phyloP scores from a whole-genome alignment of 2,888 invertebrate species.

The Mantis religiosa region DNA sequence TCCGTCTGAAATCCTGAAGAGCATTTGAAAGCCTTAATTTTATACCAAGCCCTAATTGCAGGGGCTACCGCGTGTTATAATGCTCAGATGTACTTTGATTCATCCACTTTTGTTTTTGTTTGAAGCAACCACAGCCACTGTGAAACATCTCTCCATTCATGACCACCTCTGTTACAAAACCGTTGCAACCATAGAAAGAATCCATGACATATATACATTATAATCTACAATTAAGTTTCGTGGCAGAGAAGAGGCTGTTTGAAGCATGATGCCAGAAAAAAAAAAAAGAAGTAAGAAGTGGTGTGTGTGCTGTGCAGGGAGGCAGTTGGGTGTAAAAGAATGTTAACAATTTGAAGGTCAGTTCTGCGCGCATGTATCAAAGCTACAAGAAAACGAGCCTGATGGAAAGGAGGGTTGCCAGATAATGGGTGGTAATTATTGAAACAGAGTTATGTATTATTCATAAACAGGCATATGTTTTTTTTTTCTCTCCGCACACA shows the following conservation, averaged over 20 bases:
- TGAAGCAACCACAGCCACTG: not conserved
- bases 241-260: not conserved
- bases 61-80: not conserved
- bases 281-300: too few relatives aligned
- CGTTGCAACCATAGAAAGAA: not conserved
- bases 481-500: not conserved
- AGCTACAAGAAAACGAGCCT: not conserved
- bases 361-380: not conserved
- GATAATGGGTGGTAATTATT: slow-evolving; percentile 16
- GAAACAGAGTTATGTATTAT: slow-evolving; percentile 9
- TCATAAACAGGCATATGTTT: slow-evolving; percentile 7
- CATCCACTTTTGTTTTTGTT: not conserved
- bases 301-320: not conserved
- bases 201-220: slow-evolving; percentile 5
- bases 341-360: slow-evolving; percentile 20
- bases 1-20: not conserved
- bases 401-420: not conserved
- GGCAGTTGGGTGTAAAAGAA: slow-evolving; percentile 8
- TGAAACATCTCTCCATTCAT: not conserved
- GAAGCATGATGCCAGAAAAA: not conserved
- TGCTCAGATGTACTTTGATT: too few relatives aligned
- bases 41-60: not conserved
- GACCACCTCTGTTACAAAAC: not conserved
- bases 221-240: not conserved
- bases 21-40: not conserved